Base-by-base conservation (phyloP, 1,140 invertebrate genomes). In the Lineus longissimus region DNA sequence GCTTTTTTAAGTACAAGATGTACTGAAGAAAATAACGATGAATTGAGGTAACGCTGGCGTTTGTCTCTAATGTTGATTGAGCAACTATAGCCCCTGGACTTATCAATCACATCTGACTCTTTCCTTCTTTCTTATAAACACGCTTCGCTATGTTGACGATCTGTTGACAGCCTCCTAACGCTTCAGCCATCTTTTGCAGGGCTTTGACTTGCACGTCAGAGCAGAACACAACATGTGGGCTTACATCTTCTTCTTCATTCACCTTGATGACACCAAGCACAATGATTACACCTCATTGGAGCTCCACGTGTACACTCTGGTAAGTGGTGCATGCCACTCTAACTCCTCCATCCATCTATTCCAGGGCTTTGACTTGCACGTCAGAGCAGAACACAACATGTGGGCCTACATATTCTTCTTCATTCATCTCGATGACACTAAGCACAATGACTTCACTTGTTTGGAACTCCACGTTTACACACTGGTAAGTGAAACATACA, bases 331-430 rank as follows among this genome's bases (percentile, higher is more conserved):
- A 7, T 51, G 11, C 40, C n/a, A n/a, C n/a, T n/a, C n/a, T n/a
- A n/a, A n/a, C n/a, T n/a, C n/a, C n/a, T n/a, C n/a, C n/a, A n/a
- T n/a, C n/a, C n/a, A n/a, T 36, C 33, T 36, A 57, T 64, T 70
- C n/a, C 58, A 79, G 77, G 78, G 80, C 6, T 82, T 81, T 73
- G 76, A 80, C 36, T 70, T 75, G 61, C 80, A 82, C 58, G 79
- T 81, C 6, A 65, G 67, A 22, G 66, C 75, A 54, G 80, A 82
- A 63, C 80, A 82, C 68, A 79, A 80, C 60, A 77, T 78, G 75
- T 82, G 80, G 80, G 72, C 74, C 2, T 82, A 82, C 59, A 70
- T 82, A 6, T 82, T 79, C 70, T 82, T 81, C 72, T 75, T 81
- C 59, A 78, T 82, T 27, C 79, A 82, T 64, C 67, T 82, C 36